These are phyloP conservation scores for Luperina nickerlii DNA, from an alignment of 2,888 invertebrate species.

Conservation along the genomic window DNA sequence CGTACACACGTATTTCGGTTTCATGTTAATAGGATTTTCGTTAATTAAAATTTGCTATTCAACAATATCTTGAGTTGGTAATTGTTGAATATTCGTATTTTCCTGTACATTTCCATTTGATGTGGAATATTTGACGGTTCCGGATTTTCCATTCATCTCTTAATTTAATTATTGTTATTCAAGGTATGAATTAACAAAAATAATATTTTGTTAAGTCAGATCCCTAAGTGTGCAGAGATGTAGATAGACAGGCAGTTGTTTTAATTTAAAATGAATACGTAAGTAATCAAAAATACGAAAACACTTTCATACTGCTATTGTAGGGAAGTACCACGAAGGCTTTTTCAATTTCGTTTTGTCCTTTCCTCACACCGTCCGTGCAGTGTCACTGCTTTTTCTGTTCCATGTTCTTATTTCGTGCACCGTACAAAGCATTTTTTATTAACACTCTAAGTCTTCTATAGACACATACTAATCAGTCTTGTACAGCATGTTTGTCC, in stretches of 20 bases:
- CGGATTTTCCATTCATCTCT: background rate
- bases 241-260: background rate
- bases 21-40: constrained; percentile 45
- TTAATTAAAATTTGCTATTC: constrained; percentile 42
- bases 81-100: constrained; percentile 15
- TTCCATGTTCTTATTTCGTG: constrained; percentile 19
- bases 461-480: too few species aligned
- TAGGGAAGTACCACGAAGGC: background rate
- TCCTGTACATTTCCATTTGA: background rate
- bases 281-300: constrained; percentile 6
- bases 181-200: too few species aligned
- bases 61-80: constrained; percentile 42
- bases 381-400: constrained; percentile 16
- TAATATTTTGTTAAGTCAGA: background rate
- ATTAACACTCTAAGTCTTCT: background rate
- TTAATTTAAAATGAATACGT: constrained; percentile 14
- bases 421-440: constrained; percentile 6
- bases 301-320: background rate
- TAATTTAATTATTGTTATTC: background rate
- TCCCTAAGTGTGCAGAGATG: background rate
- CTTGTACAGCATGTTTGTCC: background rate
- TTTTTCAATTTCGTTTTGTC: constrained; percentile 42
- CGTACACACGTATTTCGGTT: constrained; percentile 27
- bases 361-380: constrained; percentile 17
- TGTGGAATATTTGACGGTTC: background rate